phyloP scores from a whole-genome alignment of 2,797 vertebrate species.

The Miichthys miiuy region DNA sequence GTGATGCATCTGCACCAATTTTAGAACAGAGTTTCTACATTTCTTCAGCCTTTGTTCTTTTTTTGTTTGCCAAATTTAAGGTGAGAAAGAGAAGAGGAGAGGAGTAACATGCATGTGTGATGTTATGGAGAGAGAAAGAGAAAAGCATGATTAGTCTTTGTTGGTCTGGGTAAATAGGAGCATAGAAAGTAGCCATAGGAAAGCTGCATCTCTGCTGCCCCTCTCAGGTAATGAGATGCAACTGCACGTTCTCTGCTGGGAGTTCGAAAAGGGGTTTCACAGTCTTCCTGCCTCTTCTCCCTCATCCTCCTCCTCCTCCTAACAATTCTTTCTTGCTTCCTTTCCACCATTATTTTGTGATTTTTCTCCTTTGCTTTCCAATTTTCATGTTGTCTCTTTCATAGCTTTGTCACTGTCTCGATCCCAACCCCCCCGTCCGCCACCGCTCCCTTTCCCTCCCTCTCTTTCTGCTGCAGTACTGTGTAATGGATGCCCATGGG shows the following conservation, averaged over 20 bases:
- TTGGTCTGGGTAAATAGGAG: constrained; percentile 44
- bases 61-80: constrained; percentile 19
- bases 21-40: neutral
- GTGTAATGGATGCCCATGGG: constrained; percentile 50
- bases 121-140: constrained; percentile 19
- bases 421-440: constrained; percentile 5
- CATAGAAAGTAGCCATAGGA: constrained; percentile 54
- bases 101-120: neutral
- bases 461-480: constrained; percentile 53
- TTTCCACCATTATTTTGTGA: constrained; percentile 25
- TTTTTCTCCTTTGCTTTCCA: constrained; percentile 13
- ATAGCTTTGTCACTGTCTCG: constrained; percentile 18
- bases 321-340: neutral
- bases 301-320: neutral
- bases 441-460: constrained; percentile 5
- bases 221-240: constrained; percentile 75
- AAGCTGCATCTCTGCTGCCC: constrained; percentile 85
- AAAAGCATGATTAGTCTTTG: constrained; percentile 50
- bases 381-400: constrained; percentile 37
- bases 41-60: neutral
- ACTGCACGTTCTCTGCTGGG: constrained; percentile 61
- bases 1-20: constrained; percentile 19
- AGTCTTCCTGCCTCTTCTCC: too few relatives aligned
- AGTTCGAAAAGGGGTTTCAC: constrained; percentile 23
- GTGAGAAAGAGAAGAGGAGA: constrained; percentile 7